Percentiles rank a stretch among this genome's conserved stretches.
Evolutionary conservation across 2,797 vertebrate genomes (phyloP).

Genomic region (Rhynchonycteris naso): DNA sequence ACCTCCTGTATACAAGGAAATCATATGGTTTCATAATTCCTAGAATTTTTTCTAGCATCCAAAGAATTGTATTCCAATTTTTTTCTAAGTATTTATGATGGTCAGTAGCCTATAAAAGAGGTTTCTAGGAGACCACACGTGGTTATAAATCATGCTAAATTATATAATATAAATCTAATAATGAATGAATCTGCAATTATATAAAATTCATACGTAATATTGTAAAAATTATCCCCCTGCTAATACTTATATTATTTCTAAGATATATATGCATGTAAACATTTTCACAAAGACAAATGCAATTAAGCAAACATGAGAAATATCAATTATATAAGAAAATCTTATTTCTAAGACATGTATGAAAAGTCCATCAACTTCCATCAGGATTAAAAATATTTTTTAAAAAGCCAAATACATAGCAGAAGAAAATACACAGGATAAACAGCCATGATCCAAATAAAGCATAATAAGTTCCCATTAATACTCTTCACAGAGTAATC

Average conservation of each 20-base stretch:
- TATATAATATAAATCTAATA: slow-evolving; percentile 23
- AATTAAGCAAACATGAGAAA: slow-evolving; percentile 17
- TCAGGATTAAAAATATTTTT: background rate
- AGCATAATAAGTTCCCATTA: slow-evolving; percentile 12
- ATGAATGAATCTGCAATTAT: background rate
- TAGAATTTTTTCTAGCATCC: background rate
- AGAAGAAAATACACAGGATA: slow-evolving; percentile 15
- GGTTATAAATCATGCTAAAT: slow-evolving; percentile 12
- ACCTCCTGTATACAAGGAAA: background rate
- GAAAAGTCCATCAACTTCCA: background rate
- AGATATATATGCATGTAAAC: background rate
- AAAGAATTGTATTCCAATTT: background rate
- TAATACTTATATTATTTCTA: slow-evolving; percentile 35
- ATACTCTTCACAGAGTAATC: background rate
- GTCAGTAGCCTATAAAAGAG: background rate
- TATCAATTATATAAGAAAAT: slow-evolving; percentile 6
- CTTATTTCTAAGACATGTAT: background rate
- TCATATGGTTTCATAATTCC: background rate
- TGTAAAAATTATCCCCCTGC: background rate
- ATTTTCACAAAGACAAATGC: slow-evolving; percentile 34
- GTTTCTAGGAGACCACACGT: background rate
- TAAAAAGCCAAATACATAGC: background rate
- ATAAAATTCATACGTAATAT: background rate
- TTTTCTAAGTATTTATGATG: slow-evolving; percentile 8
- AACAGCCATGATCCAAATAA: background rate